Evolutionary conservation across 2,888 invertebrate species (phyloP).

Genomic region (Ophion ventricosus): DNA sequence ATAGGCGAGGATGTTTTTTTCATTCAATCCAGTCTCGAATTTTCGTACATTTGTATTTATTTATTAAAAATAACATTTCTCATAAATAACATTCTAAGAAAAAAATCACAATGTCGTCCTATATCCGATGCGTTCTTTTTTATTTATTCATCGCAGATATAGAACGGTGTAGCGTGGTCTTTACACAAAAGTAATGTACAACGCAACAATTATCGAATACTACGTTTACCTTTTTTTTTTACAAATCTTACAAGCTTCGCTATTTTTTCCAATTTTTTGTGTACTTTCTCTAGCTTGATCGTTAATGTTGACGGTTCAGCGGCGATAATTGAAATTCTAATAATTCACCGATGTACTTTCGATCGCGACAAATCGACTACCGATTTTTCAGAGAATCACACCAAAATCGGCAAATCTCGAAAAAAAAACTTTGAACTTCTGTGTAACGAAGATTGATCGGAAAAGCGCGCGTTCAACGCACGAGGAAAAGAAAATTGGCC

Average conservation of each 20-base stretch:
- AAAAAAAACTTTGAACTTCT: slow-evolving; percentile 5
- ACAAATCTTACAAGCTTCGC: background rate
- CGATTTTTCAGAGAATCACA: background rate
- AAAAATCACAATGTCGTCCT: slow-evolving; percentile 71
- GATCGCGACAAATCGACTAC: background rate
- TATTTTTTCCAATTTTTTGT: background rate
- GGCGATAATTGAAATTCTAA: background rate
- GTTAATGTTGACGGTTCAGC: background rate
- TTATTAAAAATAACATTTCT: slow-evolving; percentile 75
- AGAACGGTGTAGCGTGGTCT: slow-evolving; percentile 13
- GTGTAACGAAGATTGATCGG: slow-evolving; percentile 1
- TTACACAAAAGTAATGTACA: slow-evolving; percentile 1
- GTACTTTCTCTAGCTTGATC: background rate
- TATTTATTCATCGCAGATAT: slow-evolving; percentile 12
- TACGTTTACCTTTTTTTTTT: background rate
- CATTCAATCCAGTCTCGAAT: background rate
- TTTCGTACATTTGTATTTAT: slow-evolving; percentile 57
- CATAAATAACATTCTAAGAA: slow-evolving; percentile 70
- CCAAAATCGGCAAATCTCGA: background rate
- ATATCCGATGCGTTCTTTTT: slow-evolving; percentile 45
- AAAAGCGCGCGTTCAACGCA: slow-evolving; percentile 30
- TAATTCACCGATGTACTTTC: background rate
- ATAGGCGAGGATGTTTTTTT: no score
- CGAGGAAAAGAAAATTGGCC: slow-evolving; percentile 31
- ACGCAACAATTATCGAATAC: background rate